phyloP scores from a whole-genome alignment of 1,140 invertebrate genomes.

The Rhagoletis zephyria region DNA sequence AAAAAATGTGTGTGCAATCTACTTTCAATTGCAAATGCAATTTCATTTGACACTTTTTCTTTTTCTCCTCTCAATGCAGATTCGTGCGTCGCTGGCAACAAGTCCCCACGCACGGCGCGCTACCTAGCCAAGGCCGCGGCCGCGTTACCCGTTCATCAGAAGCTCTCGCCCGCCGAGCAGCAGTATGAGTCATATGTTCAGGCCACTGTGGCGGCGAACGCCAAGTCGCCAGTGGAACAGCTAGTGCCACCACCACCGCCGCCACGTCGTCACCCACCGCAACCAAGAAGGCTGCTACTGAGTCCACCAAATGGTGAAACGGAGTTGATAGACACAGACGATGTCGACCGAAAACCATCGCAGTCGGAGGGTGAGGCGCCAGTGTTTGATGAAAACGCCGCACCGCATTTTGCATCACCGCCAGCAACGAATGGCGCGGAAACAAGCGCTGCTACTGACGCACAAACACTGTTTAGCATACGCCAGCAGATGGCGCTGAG shows the following conservation, averaged over 20 bases:
- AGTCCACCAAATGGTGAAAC: conserved; percentile 12
- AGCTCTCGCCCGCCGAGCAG: conserved; percentile 68
- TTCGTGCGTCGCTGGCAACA: conserved; percentile 69
- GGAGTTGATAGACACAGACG: neutral
- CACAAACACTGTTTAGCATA: conserved; percentile 68
- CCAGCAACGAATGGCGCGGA: neutral
- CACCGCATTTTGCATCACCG: neutral
- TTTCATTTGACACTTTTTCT: neutral
- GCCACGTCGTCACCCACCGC: conserved; percentile 64
- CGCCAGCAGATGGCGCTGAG: conserved; percentile 81
- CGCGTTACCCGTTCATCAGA: conserved; percentile 64
- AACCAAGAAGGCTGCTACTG: conserved; percentile 55
- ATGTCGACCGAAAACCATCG: neutral
- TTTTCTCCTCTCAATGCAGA: conserved; percentile 58
- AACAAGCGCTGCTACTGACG: conserved; percentile 62
- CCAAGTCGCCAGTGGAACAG: conserved; percentile 70
- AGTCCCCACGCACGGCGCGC: conserved; percentile 63
- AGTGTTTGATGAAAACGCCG: neutral
- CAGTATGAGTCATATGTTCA: conserved; percentile 71
- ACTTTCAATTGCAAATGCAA: too few species aligned
- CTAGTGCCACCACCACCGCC: conserved; percentile 65
- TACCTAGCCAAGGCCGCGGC: conserved; percentile 64
- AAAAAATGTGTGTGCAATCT: neutral
- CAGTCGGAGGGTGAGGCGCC: neutral
- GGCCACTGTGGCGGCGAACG: conserved; percentile 70